Conservation (phyloP, 2,888 invertebrate genomes). For the Charanyca ferruginea region DNA sequence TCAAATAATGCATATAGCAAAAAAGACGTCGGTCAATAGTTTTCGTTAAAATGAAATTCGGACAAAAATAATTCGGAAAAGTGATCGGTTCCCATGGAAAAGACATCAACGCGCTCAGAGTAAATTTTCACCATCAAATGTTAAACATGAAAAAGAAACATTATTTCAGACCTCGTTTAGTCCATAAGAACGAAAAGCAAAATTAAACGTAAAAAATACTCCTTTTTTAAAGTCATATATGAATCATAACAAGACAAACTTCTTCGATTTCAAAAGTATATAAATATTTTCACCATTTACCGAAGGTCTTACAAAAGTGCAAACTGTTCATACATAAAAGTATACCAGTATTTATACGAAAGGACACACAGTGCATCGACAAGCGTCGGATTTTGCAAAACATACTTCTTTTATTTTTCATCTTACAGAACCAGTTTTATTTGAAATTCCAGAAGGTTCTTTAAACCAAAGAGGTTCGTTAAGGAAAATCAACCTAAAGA, state of each 20-base stretch:
- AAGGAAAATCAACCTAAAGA: constrained; percentile 26
- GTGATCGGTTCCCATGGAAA: no score
- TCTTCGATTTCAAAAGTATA: background rate
- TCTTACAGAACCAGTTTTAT: constrained; percentile 60
- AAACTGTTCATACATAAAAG: background rate
- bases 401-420: constrained; percentile 60
- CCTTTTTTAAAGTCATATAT: no score
- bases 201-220: no score
- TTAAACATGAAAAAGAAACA: no score
- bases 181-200: no score
- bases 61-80: no score
- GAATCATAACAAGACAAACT: constrained; percentile 4
- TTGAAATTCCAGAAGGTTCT: background rate
- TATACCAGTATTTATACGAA: constrained; percentile 36
- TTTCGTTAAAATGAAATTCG: no score
- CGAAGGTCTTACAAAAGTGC: constrained; percentile 6
- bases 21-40: no score
- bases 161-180: no score
- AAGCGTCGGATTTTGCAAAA: constrained; percentile 57
- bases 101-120: no score
- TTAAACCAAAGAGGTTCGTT: background rate
- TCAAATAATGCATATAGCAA: no score
- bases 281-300: background rate
- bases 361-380: constrained; percentile 34
- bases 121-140: no score